Evolutionary conservation across 2,797 vertebrate genomes (phyloP), one percentile per base, ranked within the genome.

Genomic region (Caiman crocodilus): DNA sequence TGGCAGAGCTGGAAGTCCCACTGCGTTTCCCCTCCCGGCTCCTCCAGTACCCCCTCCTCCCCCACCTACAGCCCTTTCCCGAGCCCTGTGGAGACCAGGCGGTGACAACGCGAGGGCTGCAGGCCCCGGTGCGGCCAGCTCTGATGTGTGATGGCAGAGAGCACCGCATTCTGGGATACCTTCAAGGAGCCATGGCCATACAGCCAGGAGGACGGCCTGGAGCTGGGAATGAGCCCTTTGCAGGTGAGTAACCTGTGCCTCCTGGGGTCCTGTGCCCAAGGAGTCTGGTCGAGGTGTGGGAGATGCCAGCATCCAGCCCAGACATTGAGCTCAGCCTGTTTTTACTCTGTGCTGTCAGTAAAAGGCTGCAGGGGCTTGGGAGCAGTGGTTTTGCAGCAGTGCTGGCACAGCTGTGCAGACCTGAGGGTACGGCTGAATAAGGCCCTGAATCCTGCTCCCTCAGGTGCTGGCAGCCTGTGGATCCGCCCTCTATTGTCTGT

Each of bases 11-110:
- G 79, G 84, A 65, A 58, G 4, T 80, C 78, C 17, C 4, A 32
- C 16, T 58, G 0, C 12, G 0, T 16, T 81, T 23, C 80, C 9
- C 69, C 58, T 28, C 59, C 17, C 23, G 75, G 65, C 0, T 0
- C 85, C 74, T 57, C 25, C 32, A 26, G 25, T 17, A 64, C 42
- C 42, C 25, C 0, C 25, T 6, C 67, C 14, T 4, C 9, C 35
- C 35, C 35, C 35, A 35, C 35, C 35, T 35, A 35, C 35, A 35
- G 35, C 35, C 35, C 35, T 35, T 35, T 6, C 42, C 42, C 10
- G 10, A 50, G 42, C 42, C 42, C 42, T 50, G 42, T 50, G 42
- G 42, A 50, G 42, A 42, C 42, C 42, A 42, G 42, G 42, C 42
- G 42, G 35, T 35, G 35, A 35, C 35, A 35, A 35, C 35, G 5